Percentiles rank a stretch among this genome's conserved stretches.
Conservation (phyloP, 2,888 invertebrate genomes). For the Teinopalpus imperialis region DNA sequence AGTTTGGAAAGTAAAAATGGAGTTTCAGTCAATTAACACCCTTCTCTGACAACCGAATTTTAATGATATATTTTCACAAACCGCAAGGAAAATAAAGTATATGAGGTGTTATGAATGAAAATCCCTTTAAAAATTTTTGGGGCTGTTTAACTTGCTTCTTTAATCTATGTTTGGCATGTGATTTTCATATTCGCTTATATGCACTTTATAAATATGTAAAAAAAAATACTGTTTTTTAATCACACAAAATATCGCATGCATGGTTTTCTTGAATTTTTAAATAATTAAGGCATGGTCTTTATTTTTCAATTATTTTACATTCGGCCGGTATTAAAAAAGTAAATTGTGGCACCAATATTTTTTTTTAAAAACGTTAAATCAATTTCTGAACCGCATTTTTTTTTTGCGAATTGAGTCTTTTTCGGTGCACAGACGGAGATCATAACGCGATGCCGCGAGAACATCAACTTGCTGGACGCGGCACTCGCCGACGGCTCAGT, state of each 20-base stretch:
- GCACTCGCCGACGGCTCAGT: slow-evolving; percentile 80
- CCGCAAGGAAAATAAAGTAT: slow-evolving; percentile 1
- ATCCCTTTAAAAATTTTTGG: slow-evolving; percentile 39
- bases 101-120: slow-evolving; percentile 38
- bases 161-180: slow-evolving; percentile 54
- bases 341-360: too few relatives aligned
- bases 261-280: slow-evolving; percentile 1
- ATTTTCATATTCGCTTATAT: slow-evolving; percentile 29
- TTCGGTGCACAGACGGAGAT: slow-evolving; percentile 88
- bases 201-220: background rate
- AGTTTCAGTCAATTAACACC: slow-evolving; percentile 83
- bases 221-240: slow-evolving; percentile 2
- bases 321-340: too few relatives aligned
- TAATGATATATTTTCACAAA: slow-evolving; percentile 21
- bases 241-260: slow-evolving; percentile 15
- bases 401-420: slow-evolving; percentile 46
- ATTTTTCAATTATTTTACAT: too few relatives aligned
- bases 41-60: slow-evolving; percentile 67
- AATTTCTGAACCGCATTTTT: slow-evolving; percentile 2
- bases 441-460: slow-evolving; percentile 92
- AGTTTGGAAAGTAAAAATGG: slow-evolving; percentile 71
- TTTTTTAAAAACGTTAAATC: too few relatives aligned
- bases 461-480: slow-evolving; percentile 89
- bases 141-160: slow-evolving; percentile 49
- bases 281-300: slow-evolving; percentile 12